A percentile compares a stretch with the other conserved stretches of the same genome.
These are phyloP conservation scores for Lysiphlebus fabarum DNA, from an alignment of 1,140 invertebrate genomes.

Conservation along the genomic window DNA sequence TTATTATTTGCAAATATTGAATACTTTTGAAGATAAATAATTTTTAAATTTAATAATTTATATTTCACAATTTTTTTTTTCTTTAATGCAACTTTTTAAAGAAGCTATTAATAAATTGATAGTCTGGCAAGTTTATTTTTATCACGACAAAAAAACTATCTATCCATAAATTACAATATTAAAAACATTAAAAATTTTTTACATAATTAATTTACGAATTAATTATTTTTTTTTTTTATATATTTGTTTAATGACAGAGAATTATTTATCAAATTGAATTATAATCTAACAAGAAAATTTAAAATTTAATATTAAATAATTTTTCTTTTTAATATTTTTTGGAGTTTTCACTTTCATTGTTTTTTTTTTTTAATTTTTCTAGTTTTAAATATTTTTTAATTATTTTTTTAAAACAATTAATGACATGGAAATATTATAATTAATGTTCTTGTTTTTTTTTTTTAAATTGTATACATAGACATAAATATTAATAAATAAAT, in stretches of 20 bases:
- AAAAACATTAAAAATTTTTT: background rate
- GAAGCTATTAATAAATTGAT: background rate
- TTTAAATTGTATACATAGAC: slow-evolving; percentile 31
- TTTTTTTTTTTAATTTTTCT: no score
- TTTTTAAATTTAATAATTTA: no score
- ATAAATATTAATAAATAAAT: slow-evolving; percentile 32
- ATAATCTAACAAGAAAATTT: no score
- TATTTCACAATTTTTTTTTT: no score
- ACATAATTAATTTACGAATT: no score
- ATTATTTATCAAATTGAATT: no score
- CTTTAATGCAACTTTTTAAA: background rate
- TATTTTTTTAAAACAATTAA: background rate
- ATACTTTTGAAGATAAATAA: no score
- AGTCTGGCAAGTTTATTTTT: background rate
- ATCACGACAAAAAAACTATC: background rate
- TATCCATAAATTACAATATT: no score
- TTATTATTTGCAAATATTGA: no score
- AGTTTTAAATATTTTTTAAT: background rate
- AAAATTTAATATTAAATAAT: no score
- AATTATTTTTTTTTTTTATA: background rate
- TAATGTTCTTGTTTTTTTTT: background rate
- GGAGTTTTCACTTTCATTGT: no score
- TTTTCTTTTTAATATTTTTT: no score
- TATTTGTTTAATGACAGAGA: background rate
- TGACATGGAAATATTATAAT: slow-evolving; percentile 6